A percentile compares a stretch with the other conserved stretches of the same genome.
phyloP scores from a whole-genome alignment of 2,797 vertebrate genomes.

The Sarcophilus harrisii region DNA sequence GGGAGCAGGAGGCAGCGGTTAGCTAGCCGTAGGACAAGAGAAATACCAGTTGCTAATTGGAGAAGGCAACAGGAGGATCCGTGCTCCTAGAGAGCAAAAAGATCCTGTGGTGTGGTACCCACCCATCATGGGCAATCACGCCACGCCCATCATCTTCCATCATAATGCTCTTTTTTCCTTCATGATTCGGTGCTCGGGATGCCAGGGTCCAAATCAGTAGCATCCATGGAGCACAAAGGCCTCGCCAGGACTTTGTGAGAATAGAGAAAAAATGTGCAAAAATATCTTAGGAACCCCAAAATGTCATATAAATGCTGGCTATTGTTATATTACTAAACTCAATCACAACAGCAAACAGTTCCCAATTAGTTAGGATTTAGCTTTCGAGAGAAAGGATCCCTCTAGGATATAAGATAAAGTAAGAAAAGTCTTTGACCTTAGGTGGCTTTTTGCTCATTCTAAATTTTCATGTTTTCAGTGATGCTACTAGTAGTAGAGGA shows the following conservation, averaged over 20 bases:
- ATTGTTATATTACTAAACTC: neutral
- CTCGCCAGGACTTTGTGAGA: neutral
- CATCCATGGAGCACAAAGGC: neutral
- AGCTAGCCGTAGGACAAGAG: neutral
- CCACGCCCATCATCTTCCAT: neutral
- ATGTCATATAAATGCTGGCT: neutral
- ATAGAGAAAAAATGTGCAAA: neutral
- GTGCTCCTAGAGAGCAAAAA: neutral
- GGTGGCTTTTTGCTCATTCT: constrained; percentile 74
- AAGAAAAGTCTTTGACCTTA: constrained; percentile 25
- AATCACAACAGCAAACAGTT: neutral
- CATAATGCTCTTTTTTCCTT: neutral
- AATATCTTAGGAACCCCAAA: neutral
- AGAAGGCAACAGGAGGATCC: neutral
- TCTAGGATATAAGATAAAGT: constrained; percentile 54
- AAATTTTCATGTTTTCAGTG: neutral
- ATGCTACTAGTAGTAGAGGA: constrained; percentile 37
- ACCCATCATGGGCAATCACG: neutral
- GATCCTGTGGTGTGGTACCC: neutral
- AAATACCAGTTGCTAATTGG: neutral
- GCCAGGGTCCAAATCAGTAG: neutral
- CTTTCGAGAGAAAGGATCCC: constrained; percentile 83
- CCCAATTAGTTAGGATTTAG: constrained; percentile 51
- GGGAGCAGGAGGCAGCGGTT: neutral
- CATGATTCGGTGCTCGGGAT: neutral